phyloP scores from a whole-genome alignment of 2,888 invertebrate species.

The Tiliacea aurago region DNA sequence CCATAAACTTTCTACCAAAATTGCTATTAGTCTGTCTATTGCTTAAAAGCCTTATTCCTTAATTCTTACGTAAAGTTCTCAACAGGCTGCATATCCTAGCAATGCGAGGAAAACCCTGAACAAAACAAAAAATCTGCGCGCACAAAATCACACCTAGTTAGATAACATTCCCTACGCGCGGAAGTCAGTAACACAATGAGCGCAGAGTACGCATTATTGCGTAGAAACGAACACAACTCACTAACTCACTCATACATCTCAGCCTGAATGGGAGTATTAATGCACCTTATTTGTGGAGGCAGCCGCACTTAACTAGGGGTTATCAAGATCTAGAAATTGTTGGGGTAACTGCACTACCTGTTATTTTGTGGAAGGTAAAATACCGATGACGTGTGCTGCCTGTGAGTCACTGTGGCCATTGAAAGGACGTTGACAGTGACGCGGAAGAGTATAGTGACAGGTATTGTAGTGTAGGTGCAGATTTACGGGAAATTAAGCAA shows the following conservation, averaged over 20 bases:
- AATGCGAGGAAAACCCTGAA: background rate
- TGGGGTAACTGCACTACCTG: slow-evolving; percentile 49
- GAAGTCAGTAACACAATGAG: slow-evolving; percentile 58
- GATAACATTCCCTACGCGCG: slow-evolving; percentile 55
- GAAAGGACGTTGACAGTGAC: slow-evolving; percentile 41
- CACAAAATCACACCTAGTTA: slow-evolving; percentile 41
- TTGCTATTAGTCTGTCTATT: background rate
- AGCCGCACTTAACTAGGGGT: slow-evolving; percentile 55
- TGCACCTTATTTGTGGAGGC: slow-evolving; percentile 62
- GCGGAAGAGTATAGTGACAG: slow-evolving; percentile 7
- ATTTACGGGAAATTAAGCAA: background rate
- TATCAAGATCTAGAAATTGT: slow-evolving; percentile 62
- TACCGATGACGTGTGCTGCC: slow-evolving; percentile 45
- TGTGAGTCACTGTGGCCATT: slow-evolving; percentile 37
- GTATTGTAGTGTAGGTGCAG: background rate
- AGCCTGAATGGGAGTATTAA: slow-evolving; percentile 62
- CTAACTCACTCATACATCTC: slow-evolving; percentile 56
- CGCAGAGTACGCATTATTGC: slow-evolving; percentile 52
- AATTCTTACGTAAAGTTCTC: background rate
- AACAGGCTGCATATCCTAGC: background rate
- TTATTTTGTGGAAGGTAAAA: slow-evolving; percentile 43
- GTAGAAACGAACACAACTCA: slow-evolving; percentile 47
- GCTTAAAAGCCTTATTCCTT: background rate
- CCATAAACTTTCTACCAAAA: background rate
- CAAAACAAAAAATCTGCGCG: slow-evolving; percentile 8